phyloP scores from a whole-genome alignment of 2,888 invertebrate species.

The Polylopha cassiicola region DNA sequence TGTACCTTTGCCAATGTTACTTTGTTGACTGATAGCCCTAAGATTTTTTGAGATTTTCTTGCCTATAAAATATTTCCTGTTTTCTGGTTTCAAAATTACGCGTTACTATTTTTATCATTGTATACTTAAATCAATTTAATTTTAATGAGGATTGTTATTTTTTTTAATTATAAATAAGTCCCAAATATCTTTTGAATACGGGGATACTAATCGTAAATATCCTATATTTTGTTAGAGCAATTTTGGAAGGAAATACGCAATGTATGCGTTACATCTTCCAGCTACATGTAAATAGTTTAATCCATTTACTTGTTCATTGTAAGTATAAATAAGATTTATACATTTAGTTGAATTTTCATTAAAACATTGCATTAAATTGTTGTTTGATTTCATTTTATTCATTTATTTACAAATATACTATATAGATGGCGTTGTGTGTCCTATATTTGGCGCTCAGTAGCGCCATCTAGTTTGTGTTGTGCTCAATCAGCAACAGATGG shows the following conservation, averaged over 20 bases:
- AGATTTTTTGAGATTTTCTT: constrained; percentile 10
- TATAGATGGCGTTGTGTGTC: too few species aligned
- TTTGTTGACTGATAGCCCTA: constrained; percentile 16
- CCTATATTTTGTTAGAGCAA: constrained; percentile 72
- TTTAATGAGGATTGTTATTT: neutral
- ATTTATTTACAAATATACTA: too few species aligned
- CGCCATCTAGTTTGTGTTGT: too few species aligned
- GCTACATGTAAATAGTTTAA: constrained; percentile 66
- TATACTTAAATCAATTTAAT: constrained; percentile 7
- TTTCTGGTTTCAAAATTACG: constrained; percentile 19
- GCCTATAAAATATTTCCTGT: neutral
- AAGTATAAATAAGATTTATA: constrained; percentile 78
- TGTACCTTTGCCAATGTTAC: constrained; percentile 12
- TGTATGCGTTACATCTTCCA: constrained; percentile 35
- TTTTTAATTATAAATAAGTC: constrained; percentile 7
- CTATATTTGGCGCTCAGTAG: too few species aligned
- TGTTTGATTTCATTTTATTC: too few species aligned
- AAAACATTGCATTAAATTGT: constrained; percentile 48
- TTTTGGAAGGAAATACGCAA: constrained; percentile 48
- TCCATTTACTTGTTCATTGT: constrained; percentile 69
- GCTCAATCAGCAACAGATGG: too few species aligned
- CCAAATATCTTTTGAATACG: constrained; percentile 37
- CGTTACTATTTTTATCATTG: constrained; percentile 21
- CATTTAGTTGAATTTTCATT: constrained; percentile 77
- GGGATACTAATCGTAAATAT: constrained; percentile 34